Evolutionary conservation across 2,113 vertebrate genomes (phyloP).

Genomic region (Cricetomys ansorgei): DNA sequence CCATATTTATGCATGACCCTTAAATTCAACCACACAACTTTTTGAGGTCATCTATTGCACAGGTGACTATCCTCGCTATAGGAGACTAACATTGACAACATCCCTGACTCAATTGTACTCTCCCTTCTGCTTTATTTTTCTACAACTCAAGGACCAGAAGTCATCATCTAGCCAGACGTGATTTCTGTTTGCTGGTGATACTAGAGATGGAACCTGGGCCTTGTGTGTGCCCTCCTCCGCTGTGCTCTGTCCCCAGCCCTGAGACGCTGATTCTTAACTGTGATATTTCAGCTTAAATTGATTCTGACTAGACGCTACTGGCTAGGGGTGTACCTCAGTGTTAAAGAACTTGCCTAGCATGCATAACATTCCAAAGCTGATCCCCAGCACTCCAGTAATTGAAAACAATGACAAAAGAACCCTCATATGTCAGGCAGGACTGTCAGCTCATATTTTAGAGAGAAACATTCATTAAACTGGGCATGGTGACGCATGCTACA

Average conservation of each 20-base stretch:
- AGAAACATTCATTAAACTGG: not conserved
- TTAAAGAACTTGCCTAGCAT: not conserved
- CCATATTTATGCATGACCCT: not conserved
- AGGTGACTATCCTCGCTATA: not conserved
- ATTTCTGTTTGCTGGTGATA: not conserved
- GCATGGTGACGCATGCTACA: not conserved
- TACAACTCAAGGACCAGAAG: not conserved
- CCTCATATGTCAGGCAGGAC: not conserved
- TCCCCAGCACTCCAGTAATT: not conserved
- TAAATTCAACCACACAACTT: not conserved
- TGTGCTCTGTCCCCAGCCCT: not conserved
- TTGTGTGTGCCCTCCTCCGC: no score
- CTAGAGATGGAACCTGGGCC: not conserved
- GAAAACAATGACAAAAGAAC: not conserved
- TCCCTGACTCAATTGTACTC: not conserved
- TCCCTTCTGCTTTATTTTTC: not conserved
- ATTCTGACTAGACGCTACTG: not conserved
- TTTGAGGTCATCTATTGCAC: not conserved
- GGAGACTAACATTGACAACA: constrained; percentile 21
- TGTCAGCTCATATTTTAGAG: not conserved
- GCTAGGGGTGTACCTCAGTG: not conserved
- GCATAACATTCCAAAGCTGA: not conserved
- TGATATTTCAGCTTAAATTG: not conserved
- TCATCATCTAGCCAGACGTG: not conserved
- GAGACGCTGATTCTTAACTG: not conserved